Base-by-base conservation (phyloP, 2,113 vertebrate genomes). In the Hyperopisus bebe region DNA sequence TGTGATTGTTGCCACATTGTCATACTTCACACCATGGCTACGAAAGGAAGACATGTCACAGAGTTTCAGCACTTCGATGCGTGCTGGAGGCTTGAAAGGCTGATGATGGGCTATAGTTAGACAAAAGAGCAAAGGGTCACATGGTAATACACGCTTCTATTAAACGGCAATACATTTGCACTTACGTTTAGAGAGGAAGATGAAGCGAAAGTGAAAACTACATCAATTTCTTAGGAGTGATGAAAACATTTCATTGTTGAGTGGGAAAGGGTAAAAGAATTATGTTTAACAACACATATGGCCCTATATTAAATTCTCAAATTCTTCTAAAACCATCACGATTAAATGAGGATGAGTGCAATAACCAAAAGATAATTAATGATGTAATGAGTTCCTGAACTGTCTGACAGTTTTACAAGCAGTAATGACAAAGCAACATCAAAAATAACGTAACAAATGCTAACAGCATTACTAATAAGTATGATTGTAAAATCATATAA, bases 91-190 rank as follows among this genome's bases (percentile, higher is more conserved):
- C 27, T 10, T 53, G 5, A 21, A 55, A 55, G 88, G 86, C 88
- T 94, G 94, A 95, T 94, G 91, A 91, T 92, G 92, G 88, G 88
- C 92, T 92, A 88, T 94, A 93, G 94, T 94, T 91, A 92, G 58
- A 91, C 91, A 90, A 94, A 92, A 93, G 27, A 35, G 47, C 88
- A 92, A 88, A 87, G 87, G 24, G 27, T 21, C 66, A 31, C n/a
- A 42, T 58, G 50, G 46, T 50, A 87, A 87, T 35, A 19, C 10
- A 53, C 15, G 31, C 21, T n/a, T 53, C 11, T 87, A 19, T n/a
- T 87, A 87, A 87, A 53, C 7, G 17, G n/a, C 47, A 87, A 53
- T 35, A 39, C 85, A 50, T 84, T 11, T 84, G 44, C 19, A 47
- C 82, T 85, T 24, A 85, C 21, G 82, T 11, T 47, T 47, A 47